Base-by-base conservation (phyloP, 2,797 vertebrate species). In the Oceanodroma leucorhoa region DNA sequence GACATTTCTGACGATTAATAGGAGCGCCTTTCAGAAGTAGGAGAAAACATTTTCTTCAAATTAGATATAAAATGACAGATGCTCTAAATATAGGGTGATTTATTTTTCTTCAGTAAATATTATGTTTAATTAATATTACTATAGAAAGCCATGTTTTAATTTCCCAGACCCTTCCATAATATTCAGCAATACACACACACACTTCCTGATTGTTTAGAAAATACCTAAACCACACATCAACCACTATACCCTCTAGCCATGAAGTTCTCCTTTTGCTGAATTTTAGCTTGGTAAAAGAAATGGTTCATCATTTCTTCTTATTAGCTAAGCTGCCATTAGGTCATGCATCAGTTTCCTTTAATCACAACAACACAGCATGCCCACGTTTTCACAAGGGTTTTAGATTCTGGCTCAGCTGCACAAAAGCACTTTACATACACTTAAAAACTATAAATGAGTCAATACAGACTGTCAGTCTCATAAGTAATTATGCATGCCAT, bases 401-500 rank as follows among this genome's bases (percentile, higher is more conserved):
- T 88, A 67, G 50, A 61, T 51, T 72, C 87, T 81, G 82, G 18
- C 54, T 88, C 82, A 86, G 84, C 77, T 96, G 72, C 54, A 79
- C 61, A 51, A 27, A 75, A 97, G 65, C 69, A 41, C 54, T 90
- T 81, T 48, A 85, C 58, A 71, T 62, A 83, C 45, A 69, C 85
- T 83, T 94, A 72, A 83, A 90, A 94, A 38, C 73, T 30, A 69
- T 61, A 85, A 95, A 85, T 26, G 76, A 65, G 61, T 57, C 72
- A 51, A 78, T 78, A 22, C 53, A 71, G 54, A 15, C 50, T 86
- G 72, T 72, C 65, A 78, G n/a, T 34, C 76, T 89, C 72, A 3
- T 23, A 57, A 88, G 87, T 57, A 89, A 90, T 78, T 65, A 36
- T 26, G 50, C 15, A 48, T 8, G 24, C 34, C 60, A 43, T 50